These are phyloP conservation scores for Heliothis virescens DNA, from an alignment of 1,140 invertebrate genomes.

Conservation along the genomic window DNA sequence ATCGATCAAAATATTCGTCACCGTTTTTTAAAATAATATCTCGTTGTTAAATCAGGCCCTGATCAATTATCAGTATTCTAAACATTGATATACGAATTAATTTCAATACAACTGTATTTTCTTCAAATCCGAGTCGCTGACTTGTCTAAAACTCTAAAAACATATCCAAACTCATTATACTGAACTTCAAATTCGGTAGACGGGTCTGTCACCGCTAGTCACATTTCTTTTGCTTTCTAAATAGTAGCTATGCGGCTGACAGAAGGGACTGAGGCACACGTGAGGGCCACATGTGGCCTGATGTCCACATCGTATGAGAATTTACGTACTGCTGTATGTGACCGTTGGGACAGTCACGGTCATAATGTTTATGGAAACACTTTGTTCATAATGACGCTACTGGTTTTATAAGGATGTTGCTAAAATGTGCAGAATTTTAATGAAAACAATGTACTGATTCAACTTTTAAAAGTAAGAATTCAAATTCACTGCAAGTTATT, in stretches of 20 bases:
- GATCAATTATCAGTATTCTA: too few relatives aligned
- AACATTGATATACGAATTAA: not conserved
- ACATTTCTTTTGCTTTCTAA: constrained; percentile 49
- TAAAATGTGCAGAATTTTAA: too few relatives aligned
- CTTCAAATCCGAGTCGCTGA: not conserved
- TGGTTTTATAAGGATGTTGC: not conserved
- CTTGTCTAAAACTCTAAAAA: not conserved
- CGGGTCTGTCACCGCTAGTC: constrained; percentile 37
- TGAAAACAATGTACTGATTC: too few relatives aligned
- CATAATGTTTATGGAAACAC: constrained; percentile 21
- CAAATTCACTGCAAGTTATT: not conserved
- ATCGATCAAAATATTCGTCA: not conserved
- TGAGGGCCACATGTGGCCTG: constrained; percentile 62
- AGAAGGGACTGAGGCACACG: constrained; percentile 36
- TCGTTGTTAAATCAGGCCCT: not conserved
- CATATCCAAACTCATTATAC: not conserved
- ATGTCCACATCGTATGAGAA: constrained; percentile 64
- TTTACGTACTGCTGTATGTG: constrained; percentile 49
- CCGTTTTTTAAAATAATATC: not conserved
- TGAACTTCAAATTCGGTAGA: constrained; percentile 2
- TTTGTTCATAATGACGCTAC: not conserved
- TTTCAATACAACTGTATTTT: not conserved
- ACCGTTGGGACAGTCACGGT: constrained; percentile 49
- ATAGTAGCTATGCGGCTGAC: constrained; percentile 34
- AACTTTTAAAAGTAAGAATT: too few relatives aligned